phyloP scores from a whole-genome alignment of 2,888 invertebrate species.

The Oegoconia quadripuncta region DNA sequence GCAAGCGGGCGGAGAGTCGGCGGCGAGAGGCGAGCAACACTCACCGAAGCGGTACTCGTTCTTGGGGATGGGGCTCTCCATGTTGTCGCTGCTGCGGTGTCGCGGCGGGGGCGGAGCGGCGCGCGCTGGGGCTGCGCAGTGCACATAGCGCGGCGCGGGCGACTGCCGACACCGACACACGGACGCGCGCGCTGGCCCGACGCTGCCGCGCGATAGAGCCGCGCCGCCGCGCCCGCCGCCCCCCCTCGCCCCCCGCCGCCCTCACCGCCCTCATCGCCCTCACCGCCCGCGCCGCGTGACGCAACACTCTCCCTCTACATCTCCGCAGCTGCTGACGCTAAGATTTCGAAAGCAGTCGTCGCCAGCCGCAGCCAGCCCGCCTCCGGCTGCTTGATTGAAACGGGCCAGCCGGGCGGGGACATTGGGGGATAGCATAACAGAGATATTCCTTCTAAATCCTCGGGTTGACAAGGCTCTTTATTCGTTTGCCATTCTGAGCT shows the following conservation, averaged over 20 bases:
- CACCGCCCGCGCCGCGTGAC: constrained; percentile 14
- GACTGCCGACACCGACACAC: constrained; percentile 13
- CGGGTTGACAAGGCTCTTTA: too few species aligned
- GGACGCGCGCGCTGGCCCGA: constrained; percentile 18
- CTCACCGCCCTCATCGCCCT: constrained; percentile 20
- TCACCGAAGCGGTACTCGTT: constrained; percentile 65
- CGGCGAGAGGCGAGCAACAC: constrained; percentile 22
- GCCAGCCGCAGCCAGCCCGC: too few species aligned
- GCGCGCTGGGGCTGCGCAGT: constrained; percentile 9
- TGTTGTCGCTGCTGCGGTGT: constrained; percentile 15
- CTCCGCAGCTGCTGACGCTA: too few species aligned
- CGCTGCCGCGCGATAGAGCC: constrained; percentile 18
- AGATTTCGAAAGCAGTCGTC: too few species aligned
- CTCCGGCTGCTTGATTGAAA: too few species aligned
- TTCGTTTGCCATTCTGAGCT: too few species aligned
- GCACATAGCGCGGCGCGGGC: constrained; percentile 9
- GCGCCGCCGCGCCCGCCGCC: constrained; percentile 20
- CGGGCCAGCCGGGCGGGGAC: too few species aligned
- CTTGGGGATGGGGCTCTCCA: constrained; percentile 49
- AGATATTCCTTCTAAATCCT: too few species aligned
- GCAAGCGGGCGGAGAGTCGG: not conserved
- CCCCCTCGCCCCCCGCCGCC: constrained; percentile 25
- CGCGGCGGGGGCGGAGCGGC: constrained; percentile 2
- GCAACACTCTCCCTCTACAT: too few species aligned
- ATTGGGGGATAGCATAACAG: too few species aligned